Percentiles rank a stretch among this genome's conserved stretches.
These are phyloP conservation scores for Drosophila nikananu DNA, from an alignment of 1,140 invertebrate species.

Conservation along the genomic window DNA sequence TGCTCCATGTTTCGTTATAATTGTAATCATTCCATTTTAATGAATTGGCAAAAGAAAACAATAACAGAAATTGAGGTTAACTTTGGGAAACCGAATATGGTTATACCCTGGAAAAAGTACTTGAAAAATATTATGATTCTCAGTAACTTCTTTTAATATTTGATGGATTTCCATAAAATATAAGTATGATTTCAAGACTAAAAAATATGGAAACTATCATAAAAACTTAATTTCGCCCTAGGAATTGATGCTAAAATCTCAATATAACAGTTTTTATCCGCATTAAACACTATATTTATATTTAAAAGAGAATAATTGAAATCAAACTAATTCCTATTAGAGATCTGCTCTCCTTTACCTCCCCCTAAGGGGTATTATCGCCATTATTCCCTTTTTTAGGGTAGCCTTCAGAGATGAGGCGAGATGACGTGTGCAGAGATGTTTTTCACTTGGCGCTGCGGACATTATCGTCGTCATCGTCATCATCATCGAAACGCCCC, in stretches of 20 bases:
- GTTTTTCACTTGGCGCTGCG: slow-evolving; percentile 62
- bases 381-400: not conserved
- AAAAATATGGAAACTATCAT: too few species aligned
- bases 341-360: too few species aligned
- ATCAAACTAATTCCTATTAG: not conserved
- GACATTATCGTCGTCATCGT: slow-evolving; percentile 36
- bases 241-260: not conserved
- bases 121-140: not conserved
- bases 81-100: not conserved
- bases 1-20: slow-evolving; percentile 22
- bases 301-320: not conserved
- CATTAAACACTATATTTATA: not conserved
- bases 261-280: not conserved
- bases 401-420: slow-evolving; percentile 27
- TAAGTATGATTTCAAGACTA: too few species aligned
- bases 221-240: too few species aligned
- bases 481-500: slow-evolving; percentile 25
- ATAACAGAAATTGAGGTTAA: slow-evolving; percentile 29
- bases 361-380: not conserved
- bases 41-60: slow-evolving; percentile 49
- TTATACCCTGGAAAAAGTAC: slow-evolving; percentile 8
- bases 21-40: slow-evolving; percentile 49
- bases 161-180: too few species aligned
- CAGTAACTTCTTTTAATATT: too few species aligned
- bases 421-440: slow-evolving; percentile 65